Evolutionary conservation across 2,113 vertebrate genomes (phyloP).

Genomic region (Odobenus rosmarus): DNA sequence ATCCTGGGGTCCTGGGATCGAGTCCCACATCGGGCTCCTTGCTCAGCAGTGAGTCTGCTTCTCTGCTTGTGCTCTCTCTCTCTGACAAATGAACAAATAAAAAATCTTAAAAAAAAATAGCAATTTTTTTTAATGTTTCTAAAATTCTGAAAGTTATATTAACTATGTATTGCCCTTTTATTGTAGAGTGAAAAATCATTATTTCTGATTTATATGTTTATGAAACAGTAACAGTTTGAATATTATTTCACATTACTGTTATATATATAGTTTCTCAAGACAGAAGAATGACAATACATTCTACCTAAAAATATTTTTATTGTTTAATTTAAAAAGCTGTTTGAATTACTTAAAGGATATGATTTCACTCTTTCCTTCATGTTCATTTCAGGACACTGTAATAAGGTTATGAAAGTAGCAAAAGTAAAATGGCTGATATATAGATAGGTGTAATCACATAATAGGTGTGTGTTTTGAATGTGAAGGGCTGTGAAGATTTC

Average conservation of each 20-base stretch:
- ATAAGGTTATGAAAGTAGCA: conserved; percentile 42
- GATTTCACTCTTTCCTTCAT: background rate
- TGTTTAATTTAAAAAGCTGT: background rate
- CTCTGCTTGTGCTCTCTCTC: too few relatives aligned
- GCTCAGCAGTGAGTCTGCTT: too few relatives aligned
- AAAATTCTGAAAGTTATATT: conserved; percentile 21
- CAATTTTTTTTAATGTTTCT: background rate
- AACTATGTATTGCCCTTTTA: background rate
- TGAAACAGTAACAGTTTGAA: background rate
- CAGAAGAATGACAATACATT: conserved; percentile 37
- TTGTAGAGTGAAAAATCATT: background rate
- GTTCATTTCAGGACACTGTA: conserved; percentile 35
- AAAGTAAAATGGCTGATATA: conserved; percentile 28
- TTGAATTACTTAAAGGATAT: conserved; percentile 39
- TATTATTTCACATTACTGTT: background rate
- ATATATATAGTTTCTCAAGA: background rate
- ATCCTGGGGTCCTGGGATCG: too few relatives aligned
- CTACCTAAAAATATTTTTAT: conserved; percentile 60
- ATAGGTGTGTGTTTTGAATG: conserved; percentile 19
- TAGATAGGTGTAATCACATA: conserved; percentile 41
- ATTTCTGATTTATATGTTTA: conserved; percentile 16
- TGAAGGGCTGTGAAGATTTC: conserved; percentile 33
- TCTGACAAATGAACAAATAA: too few relatives aligned
- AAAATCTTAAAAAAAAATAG: background rate
- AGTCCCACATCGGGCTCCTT: too few relatives aligned